A percentile compares a stretch with the other conserved stretches of the same genome.
These are phyloP conservation scores for Choloepus hoffmanni DNA, from an alignment of 2,113 vertebrate species.

Conservation along the genomic window DNA sequence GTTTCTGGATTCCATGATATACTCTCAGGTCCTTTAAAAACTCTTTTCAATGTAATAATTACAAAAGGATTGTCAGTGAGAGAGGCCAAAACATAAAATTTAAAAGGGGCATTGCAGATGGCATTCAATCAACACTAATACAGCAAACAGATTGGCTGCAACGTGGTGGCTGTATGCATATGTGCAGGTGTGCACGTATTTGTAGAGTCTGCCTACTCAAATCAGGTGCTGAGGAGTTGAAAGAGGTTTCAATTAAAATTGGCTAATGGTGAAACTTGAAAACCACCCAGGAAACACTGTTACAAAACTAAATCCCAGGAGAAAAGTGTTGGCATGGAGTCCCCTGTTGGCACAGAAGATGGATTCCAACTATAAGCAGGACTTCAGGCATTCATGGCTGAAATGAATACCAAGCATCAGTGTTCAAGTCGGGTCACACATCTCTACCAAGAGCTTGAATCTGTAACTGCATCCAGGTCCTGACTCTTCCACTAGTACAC, in stretches of 20 bases:
- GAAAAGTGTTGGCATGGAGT: background rate
- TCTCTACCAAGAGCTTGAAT: background rate
- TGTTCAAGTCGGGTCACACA: background rate
- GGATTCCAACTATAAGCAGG: background rate
- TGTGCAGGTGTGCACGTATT: background rate
- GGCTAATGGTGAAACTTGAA: slow-evolving; percentile 18
- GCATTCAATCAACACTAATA: background rate
- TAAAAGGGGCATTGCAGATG: background rate
- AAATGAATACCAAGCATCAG: background rate
- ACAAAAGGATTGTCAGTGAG: background rate
- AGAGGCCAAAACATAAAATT: background rate
- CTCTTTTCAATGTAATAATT: background rate
- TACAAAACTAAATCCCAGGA: background rate
- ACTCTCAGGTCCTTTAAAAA: background rate
- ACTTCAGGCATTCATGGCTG: background rate
- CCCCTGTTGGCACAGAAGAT: background rate
- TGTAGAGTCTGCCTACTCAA: background rate
- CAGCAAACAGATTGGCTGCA: background rate
- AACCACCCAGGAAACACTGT: background rate
- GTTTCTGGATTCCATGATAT: background rate
- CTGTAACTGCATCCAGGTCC: background rate
- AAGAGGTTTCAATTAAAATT: background rate
- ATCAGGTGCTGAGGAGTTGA: background rate
- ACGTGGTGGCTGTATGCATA: background rate
- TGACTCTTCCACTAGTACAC: background rate